phyloP scores from a whole-genome alignment of 92 coral and sea anemone species.

The Porites cylindrica region DNA sequence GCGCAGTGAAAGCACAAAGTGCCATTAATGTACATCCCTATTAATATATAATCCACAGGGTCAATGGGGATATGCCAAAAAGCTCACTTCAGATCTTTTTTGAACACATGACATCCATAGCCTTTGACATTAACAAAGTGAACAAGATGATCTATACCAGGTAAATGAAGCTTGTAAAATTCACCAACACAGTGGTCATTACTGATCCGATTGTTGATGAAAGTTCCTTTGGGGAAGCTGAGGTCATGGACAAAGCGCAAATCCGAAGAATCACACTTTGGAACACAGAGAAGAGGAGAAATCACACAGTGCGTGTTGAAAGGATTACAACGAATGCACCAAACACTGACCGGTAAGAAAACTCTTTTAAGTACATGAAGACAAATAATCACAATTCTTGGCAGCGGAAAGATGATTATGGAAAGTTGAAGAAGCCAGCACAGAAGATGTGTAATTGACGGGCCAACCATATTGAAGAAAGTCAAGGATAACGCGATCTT shows the following conservation, averaged over 20 bases:
- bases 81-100: constrained; percentile 47
- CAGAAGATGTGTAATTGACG: constrained; percentile 13
- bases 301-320: constrained; percentile 55
- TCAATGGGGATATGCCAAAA: constrained; percentile 48
- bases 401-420: constrained; percentile 54
- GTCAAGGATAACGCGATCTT: constrained; percentile 48
- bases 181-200: constrained; percentile 43
- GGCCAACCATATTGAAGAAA: constrained; percentile 67
- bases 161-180: constrained; percentile 44
- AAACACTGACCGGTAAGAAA: constrained; percentile 38
- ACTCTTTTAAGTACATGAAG: constrained; percentile 41
- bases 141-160: constrained; percentile 51
- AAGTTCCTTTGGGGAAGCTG: constrained; percentile 44
- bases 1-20: constrained; percentile 6
- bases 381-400: constrained; percentile 33
- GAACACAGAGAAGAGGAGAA: constrained; percentile 64
- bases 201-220: constrained; percentile 55
- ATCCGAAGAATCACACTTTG: constrained; percentile 53
- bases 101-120: constrained; percentile 62
- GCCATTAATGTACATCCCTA: constrained; percentile 12
- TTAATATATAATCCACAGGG: constrained; percentile 46
- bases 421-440: constrained; percentile 23
- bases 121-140: constrained; percentile 50
- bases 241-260: constrained; percentile 57
- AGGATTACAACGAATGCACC: constrained; percentile 52